Percentiles rank a stretch among this genome's conserved stretches.
These are phyloP conservation scores for Allophyes oxyacanthae DNA, from an alignment of 2,888 invertebrate genomes.

Conservation along the genomic window DNA sequence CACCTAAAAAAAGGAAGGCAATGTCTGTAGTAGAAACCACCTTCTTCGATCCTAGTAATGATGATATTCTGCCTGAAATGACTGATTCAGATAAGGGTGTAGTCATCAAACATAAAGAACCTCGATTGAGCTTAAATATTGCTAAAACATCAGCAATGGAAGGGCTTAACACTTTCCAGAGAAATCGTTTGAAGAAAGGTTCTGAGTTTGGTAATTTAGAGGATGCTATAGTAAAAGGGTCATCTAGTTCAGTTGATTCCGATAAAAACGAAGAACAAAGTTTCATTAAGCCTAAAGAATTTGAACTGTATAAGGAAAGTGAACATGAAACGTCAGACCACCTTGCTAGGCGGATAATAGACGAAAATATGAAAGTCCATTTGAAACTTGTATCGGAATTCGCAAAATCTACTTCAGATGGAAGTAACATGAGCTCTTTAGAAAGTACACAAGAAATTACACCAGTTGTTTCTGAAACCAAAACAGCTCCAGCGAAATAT, in stretches of 20 bases:
- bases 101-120: conserved; percentile 87
- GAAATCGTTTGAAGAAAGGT: conserved; percentile 92
- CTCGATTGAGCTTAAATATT: conserved; percentile 87
- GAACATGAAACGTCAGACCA: conserved; percentile 84
- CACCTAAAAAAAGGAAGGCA: conserved; percentile 91
- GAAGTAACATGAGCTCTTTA: conserved; percentile 81
- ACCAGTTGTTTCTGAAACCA: conserved; percentile 63
- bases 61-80: conserved; percentile 83
- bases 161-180: conserved; percentile 91
- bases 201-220: conserved; percentile 94
- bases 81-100: conserved; percentile 77
- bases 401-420: conserved; percentile 85
- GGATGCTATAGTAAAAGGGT: conserved; percentile 91
- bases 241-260: conserved; percentile 82
- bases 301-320: conserved; percentile 70
- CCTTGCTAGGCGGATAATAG: conserved; percentile 83
- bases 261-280: conserved; percentile 76
- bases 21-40: conserved; percentile 87
- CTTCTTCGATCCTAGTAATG: conserved; percentile 79
- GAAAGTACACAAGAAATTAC: conserved; percentile 76
- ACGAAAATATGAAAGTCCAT: conserved; percentile 85
- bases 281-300: conserved; percentile 66
- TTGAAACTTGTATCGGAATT: conserved; percentile 85
- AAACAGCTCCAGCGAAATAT: conserved; percentile 72
- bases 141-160: conserved; percentile 89